A percentile compares a stretch with the other conserved stretches of the same genome.
phyloP scores from a whole-genome alignment of 2,888 invertebrate species.

The Prosapia bicincta region DNA sequence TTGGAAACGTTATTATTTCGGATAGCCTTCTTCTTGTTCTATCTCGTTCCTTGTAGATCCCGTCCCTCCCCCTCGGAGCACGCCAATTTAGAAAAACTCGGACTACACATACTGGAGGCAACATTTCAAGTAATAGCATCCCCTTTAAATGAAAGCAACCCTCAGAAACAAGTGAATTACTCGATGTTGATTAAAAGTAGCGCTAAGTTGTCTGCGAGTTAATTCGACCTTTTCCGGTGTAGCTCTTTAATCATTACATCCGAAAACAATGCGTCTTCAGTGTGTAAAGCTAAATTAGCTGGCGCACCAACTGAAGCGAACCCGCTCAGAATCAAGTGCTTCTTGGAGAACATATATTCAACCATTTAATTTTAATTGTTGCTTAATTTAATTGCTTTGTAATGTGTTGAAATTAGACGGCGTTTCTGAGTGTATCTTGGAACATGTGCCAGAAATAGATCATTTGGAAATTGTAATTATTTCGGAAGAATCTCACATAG shows the following conservation, averaged over 20 bases:
- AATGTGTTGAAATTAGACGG: background rate
- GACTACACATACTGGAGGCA: constrained; percentile 24
- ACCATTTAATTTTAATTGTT: background rate
- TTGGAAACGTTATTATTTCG: constrained; percentile 29
- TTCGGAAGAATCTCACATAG: no score
- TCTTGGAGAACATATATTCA: background rate
- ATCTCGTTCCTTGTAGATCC: constrained; percentile 12
- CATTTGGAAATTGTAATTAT: no score
- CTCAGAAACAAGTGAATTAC: constrained; percentile 11
- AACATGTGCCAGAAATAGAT: no score
- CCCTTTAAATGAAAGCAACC: background rate
- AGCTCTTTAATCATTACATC: background rate
- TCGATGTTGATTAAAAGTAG: constrained; percentile 25
- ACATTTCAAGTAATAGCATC: background rate
- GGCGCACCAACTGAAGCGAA: background rate
- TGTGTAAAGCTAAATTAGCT: background rate
- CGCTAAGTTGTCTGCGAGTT: background rate
- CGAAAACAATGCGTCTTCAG: background rate
- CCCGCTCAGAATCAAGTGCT: background rate
- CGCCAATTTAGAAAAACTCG: constrained; percentile 27
- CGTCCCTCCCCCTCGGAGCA: constrained; percentile 19
- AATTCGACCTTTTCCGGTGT: background rate
- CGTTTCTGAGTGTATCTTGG: no score
- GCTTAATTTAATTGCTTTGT: background rate
- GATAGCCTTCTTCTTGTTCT: constrained; percentile 13